Evolutionary conservation across 1,140 invertebrate species (phyloP).

Genomic region (Mizuhopecten yessoensis): DNA sequence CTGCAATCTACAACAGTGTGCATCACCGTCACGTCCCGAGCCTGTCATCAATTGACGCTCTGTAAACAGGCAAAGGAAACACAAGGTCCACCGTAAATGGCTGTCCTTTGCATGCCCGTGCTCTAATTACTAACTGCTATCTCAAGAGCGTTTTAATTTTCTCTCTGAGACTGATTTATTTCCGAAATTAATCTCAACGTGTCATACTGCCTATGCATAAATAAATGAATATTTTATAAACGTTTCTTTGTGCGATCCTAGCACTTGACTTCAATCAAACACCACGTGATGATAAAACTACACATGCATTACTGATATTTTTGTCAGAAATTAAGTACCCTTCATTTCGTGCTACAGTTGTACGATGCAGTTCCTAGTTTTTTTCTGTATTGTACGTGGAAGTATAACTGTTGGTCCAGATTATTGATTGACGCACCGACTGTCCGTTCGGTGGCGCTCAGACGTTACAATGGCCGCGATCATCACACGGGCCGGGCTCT

Average conservation of each 20-base stretch:
- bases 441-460: slow-evolving; percentile 20
- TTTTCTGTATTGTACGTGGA: background rate
- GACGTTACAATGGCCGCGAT: slow-evolving; percentile 25
- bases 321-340: background rate
- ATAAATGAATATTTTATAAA: background rate
- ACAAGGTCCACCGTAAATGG: too few species aligned
- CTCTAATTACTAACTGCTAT: background rate
- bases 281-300: background rate
- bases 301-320: background rate
- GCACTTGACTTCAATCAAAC: too few species aligned
- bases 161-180: background rate
- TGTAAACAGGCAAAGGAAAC: background rate
- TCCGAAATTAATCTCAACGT: background rate
- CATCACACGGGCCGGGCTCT: slow-evolving; percentile 10
- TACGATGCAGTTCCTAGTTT: background rate
- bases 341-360: background rate
- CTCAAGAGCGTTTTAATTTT: background rate
- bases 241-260: background rate
- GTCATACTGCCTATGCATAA: background rate
- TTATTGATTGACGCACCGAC: slow-evolving; percentile 11
- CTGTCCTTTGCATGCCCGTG: background rate
- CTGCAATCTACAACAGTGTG: background rate
- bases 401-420: slow-evolving; percentile 5
- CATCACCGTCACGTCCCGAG: background rate
- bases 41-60: background rate